Evolutionary conservation across 1,140 invertebrate species (phyloP), one percentile per base, ranked within the genome.

Genomic region (Orius laevigatus): DNA sequence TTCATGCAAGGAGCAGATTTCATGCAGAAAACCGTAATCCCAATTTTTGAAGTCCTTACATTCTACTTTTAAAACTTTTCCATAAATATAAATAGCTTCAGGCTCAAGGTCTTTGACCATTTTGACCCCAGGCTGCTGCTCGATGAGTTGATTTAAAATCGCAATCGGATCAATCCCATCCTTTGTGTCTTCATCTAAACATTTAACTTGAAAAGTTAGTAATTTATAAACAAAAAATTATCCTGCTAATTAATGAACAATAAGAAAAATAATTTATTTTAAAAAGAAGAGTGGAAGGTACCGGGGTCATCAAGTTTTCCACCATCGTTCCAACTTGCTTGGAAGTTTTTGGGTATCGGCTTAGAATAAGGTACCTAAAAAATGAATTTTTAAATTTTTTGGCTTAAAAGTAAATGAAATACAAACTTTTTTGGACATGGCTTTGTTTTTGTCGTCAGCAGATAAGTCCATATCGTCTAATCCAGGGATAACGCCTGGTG

Each of bases 301-400:
- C 50, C 49, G 36, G 47, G 48, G 48, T 59, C 57, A 40, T 53
- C 50, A 18, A 50, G 49, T 55, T 57, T 61, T n/a, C 65, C 62
- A 49, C 79, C 78, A 59, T 90, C 87, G 58, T 89, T 88, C 92
- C 92, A 96, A 50, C 93, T 87, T 18, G 85, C 86, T 66, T 94
- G 89, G 67, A 96, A 97, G 59, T 91, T 89, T 56, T 84, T 79
- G 3, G 91, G 91, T 62, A 96, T 94, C 11, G 91, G 90, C 62
- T 95, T 92, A 53, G 89, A 87, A 61, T 92, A 94, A 5, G 91
- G 90, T 20, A 72, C 66, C 61, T 76, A 63, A 45, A 60, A 60
- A 36, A 52, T 40, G 46, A 20, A 19, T 47, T 19, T n/a, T n/a
- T n/a, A n/a, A 36, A 47, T 31, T 18, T 15, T 16, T 4, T 8